Percentiles rank a stretch among this genome's conserved stretches.
Evolutionary conservation across 2,113 vertebrate species (phyloP).

Genomic region (Tonatia bakeri): DNA sequence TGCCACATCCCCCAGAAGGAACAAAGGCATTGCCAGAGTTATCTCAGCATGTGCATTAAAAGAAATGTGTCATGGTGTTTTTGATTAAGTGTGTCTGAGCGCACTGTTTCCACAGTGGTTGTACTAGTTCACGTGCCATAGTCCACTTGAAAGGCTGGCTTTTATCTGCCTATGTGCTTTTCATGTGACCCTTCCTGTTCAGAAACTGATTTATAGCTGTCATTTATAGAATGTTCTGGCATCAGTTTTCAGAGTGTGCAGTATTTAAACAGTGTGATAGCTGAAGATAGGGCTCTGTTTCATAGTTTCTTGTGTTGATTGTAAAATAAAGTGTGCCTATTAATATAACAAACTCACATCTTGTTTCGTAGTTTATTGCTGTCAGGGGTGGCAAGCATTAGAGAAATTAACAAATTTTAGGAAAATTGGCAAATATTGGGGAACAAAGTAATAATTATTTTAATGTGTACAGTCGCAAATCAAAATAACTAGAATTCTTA

Average conservation of each 20-base stretch:
- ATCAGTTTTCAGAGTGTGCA: background rate
- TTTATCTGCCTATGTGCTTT: background rate
- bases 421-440: background rate
- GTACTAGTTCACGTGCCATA: background rate
- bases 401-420: background rate
- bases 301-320: constrained; percentile 1
- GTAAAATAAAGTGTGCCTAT: constrained; percentile 52
- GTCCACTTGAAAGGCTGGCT: background rate
- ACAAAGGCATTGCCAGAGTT: background rate
- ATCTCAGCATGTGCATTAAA: background rate
- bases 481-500: background rate
- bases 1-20: background rate
- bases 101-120: background rate
- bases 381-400: background rate
- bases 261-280: background rate
- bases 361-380: constrained; percentile 7
- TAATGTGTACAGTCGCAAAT: background rate
- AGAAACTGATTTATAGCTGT: background rate
- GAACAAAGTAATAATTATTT: background rate
- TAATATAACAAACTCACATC: background rate
- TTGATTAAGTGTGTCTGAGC: background rate
- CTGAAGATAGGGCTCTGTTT: background rate
- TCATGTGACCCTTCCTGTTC: background rate
- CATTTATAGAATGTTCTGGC: background rate
- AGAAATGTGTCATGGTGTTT: background rate